Percentiles rank a stretch among this genome's conserved stretches.
phyloP scores from a whole-genome alignment of 2,888 invertebrate species.

The Pteria penguin region DNA sequence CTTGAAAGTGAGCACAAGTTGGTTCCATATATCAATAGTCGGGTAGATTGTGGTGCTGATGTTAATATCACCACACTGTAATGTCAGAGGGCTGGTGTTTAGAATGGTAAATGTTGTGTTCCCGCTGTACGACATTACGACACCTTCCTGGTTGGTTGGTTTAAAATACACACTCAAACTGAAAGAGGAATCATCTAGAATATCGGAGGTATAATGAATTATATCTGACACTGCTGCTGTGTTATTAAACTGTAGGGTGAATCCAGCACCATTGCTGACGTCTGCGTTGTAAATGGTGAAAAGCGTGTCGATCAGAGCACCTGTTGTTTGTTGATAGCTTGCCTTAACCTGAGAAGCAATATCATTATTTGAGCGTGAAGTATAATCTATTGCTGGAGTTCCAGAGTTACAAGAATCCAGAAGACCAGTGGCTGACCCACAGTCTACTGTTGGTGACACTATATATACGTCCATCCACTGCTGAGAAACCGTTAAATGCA shows the following conservation, averaged over 20 bases:
- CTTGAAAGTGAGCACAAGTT: constrained; percentile 59
- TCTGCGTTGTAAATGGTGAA: constrained; percentile 28
- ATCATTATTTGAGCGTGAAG: constrained; percentile 42
- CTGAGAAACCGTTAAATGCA: constrained; percentile 43
- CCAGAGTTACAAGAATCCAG: constrained; percentile 51
- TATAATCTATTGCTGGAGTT: constrained; percentile 39
- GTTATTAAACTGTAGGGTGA: constrained; percentile 59
- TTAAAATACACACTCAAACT: constrained; percentile 64
- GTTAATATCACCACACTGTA: constrained; percentile 49
- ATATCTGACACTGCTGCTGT: constrained; percentile 52
- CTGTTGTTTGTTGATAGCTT: constrained; percentile 41
- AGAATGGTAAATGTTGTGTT: constrained; percentile 57
- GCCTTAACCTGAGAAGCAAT: constrained; percentile 35
- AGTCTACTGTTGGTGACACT: constrained; percentile 39
- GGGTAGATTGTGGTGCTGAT: constrained; percentile 37
- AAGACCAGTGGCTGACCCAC: constrained; percentile 52
- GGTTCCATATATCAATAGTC: constrained; percentile 59
- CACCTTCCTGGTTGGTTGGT: constrained; percentile 55
- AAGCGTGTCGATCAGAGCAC: constrained; percentile 47
- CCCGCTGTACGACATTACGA: constrained; percentile 58
- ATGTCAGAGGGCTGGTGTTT: constrained; percentile 53
- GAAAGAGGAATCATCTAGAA: constrained; percentile 45
- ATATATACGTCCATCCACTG: constrained; percentile 51
- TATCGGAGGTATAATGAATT: constrained; percentile 41
- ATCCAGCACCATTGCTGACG: constrained; percentile 48